Evolutionary conservation across 2,888 invertebrate genomes (phyloP).

Genomic region (Amiota mariae): DNA sequence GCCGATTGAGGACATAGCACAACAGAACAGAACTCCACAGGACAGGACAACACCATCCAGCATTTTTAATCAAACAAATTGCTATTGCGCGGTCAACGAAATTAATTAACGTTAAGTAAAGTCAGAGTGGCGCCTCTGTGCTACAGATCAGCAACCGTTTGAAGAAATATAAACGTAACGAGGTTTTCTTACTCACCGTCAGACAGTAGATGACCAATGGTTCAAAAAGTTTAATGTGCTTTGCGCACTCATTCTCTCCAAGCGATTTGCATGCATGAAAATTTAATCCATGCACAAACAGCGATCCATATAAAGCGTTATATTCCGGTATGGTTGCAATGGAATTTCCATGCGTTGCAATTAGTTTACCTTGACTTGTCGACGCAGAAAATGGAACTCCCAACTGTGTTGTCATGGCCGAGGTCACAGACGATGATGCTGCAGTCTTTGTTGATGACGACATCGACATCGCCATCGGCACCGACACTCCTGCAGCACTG

Average conservation of each 20-base stretch:
- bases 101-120: slow-evolving; percentile 55
- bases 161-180: too few species aligned
- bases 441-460: slow-evolving; percentile 46
- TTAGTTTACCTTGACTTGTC: slow-evolving; percentile 44
- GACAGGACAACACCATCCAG: slow-evolving; percentile 40
- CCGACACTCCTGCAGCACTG: slow-evolving; percentile 48
- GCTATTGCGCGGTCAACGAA: slow-evolving; percentile 46
- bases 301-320: slow-evolving; percentile 68
- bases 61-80: slow-evolving; percentile 65
- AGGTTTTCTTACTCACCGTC: slow-evolving; percentile 76
- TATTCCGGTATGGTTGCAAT: slow-evolving; percentile 13
- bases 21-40: neutral
- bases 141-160: too few species aligned
- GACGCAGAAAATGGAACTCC: neutral
- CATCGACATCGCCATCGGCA: slow-evolving; percentile 49
- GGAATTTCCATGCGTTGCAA: slow-evolving; percentile 46
- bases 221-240: slow-evolving; percentile 91
- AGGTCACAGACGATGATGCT: slow-evolving; percentile 26
- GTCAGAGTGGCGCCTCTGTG: neutral
- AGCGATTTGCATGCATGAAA: slow-evolving; percentile 71
- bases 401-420: neutral
- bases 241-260: slow-evolving; percentile 79
- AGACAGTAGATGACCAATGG: slow-evolving; percentile 95
- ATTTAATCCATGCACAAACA: slow-evolving; percentile 68
- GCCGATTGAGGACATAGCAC: neutral